Evolutionary conservation across 2,888 invertebrate genomes (phyloP).

Genomic region (Argyresthia albistria): DNA sequence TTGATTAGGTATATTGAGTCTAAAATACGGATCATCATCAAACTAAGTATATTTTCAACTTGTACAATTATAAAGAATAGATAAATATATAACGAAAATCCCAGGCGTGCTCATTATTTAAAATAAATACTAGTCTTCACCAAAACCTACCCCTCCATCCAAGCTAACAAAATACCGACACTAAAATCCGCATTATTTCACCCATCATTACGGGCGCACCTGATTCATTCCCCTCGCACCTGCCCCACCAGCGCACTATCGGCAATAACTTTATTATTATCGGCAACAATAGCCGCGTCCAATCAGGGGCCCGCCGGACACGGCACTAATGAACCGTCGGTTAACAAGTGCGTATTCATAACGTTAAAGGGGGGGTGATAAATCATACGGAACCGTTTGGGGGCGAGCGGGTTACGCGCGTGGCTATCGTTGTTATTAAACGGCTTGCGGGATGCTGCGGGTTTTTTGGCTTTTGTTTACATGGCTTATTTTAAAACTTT

Average conservation of each 20-base stretch:
- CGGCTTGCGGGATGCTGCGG: not conserved
- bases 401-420: not conserved
- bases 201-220: not conserved
- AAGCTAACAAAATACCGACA: no score
- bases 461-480: not conserved
- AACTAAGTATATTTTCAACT: no score
- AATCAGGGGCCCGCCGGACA: conserved; percentile 41
- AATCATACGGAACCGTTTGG: conserved; percentile 31
- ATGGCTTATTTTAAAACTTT: no score
- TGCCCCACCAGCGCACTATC: conserved; percentile 13
- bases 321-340: conserved; percentile 54
- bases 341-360: conserved; percentile 69
- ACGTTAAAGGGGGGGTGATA: conserved; percentile 43
- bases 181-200: no score
- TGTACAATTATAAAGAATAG: no score
- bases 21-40: no score
- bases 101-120: no score
- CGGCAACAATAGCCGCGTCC: conserved; percentile 29
- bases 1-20: no score
- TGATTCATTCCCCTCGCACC: not conserved
- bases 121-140: no score
- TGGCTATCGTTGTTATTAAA: not conserved
- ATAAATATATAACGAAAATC: no score
- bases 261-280: conserved; percentile 54
- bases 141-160: no score